phyloP scores from a whole-genome alignment of 2,797 vertebrate genomes.

The Orestias chungarensis region DNA sequence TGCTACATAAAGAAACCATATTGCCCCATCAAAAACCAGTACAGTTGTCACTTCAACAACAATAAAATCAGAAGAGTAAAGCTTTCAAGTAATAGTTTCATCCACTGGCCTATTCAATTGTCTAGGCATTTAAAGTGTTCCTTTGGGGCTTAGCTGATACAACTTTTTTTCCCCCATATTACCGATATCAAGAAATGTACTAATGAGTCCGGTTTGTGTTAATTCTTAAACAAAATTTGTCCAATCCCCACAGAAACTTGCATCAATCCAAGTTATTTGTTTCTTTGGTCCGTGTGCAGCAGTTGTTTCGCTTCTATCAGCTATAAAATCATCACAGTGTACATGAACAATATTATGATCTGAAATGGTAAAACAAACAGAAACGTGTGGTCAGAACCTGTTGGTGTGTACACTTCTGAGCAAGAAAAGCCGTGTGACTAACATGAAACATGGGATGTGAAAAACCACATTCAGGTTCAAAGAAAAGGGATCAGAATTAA shows the following conservation, averaged over 20 bases:
- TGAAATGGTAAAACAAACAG: conserved; percentile 19
- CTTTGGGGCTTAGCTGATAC: background rate
- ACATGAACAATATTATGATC: conserved; percentile 12
- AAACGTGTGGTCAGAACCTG: conserved; percentile 7
- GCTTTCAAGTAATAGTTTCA: background rate
- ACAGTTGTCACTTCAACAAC: background rate
- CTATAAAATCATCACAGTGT: conserved; percentile 12
- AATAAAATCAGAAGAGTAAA: background rate
- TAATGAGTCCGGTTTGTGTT: background rate
- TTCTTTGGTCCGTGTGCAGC: conserved; percentile 11
- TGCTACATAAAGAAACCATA: no score
- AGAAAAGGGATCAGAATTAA: conserved; percentile 11
- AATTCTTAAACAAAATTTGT: conserved; percentile 1
- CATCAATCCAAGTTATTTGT: conserved; percentile 29
- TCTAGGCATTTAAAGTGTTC: background rate
- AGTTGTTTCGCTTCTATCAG: conserved; percentile 15
- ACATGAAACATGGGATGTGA: conserved; percentile 11
- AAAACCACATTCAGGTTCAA: conserved; percentile 36
- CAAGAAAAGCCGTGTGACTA: background rate
- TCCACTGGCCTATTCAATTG: background rate
- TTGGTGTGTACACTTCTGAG: conserved; percentile 3
- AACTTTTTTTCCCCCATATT: background rate
- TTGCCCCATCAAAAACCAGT: background rate
- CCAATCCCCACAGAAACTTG: conserved; percentile 12
- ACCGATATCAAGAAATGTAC: background rate